Percentiles rank a stretch among this genome's conserved stretches.
phyloP scores from a whole-genome alignment of 2,888 invertebrate genomes.

The Melangyna quadrimaculata region DNA sequence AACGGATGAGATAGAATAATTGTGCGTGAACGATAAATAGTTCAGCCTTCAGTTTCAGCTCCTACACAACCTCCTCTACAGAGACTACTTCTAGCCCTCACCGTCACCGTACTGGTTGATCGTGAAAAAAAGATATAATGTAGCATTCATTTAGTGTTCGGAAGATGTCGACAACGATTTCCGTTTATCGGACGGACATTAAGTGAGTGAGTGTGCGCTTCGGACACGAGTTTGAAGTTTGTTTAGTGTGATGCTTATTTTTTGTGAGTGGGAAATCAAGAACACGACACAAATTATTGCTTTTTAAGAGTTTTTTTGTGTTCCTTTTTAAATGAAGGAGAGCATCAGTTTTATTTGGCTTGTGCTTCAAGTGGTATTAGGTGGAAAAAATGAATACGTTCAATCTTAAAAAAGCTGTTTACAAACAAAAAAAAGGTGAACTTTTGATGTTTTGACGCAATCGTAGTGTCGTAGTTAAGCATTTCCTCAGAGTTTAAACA shows the following conservation, averaged over 20 bases:
- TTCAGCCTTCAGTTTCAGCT: constrained; percentile 17
- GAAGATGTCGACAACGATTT: constrained; percentile 29
- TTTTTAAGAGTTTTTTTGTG: neutral
- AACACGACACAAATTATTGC: neutral
- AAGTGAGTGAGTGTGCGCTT: constrained; percentile 11
- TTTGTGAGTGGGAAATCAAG: neutral
- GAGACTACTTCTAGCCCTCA: neutral
- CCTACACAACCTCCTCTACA: neutral
- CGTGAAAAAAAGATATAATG: constrained; percentile 16
- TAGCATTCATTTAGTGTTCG: neutral
- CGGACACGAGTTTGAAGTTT: constrained; percentile 12
- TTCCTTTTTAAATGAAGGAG: neutral
- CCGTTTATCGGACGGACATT: constrained; percentile 27
- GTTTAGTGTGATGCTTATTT: neutral
- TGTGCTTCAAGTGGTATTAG: constrained; percentile 14
- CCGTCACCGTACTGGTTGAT: too few species aligned
- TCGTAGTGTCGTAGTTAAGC: too few species aligned
- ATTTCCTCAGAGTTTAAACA: too few species aligned
- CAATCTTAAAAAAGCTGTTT: too few species aligned
- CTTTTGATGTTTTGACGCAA: too few species aligned
- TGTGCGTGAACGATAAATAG: constrained; percentile 61
- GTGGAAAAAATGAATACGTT: neutral
- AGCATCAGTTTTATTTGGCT: neutral
- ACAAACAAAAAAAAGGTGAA: too few species aligned
- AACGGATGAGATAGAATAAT: constrained; percentile 53